phyloP scores from a whole-genome alignment of 2,113 vertebrate genomes.

The Eulemur rufifrons region DNA sequence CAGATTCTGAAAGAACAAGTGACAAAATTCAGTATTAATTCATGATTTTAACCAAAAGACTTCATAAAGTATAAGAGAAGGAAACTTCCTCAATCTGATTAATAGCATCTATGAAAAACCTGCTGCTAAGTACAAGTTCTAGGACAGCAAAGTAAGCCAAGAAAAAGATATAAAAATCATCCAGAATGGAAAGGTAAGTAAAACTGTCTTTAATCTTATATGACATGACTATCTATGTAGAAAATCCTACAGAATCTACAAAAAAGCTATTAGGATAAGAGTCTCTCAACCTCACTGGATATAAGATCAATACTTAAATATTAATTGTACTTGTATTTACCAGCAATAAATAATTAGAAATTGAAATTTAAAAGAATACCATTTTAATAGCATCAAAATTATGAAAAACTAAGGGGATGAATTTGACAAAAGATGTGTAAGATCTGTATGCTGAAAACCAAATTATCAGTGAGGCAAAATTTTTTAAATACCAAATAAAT shows the following conservation, averaged over 20 bases:
- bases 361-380: background rate
- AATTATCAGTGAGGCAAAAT: background rate
- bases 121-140: background rate
- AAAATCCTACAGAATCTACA: background rate
- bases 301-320: background rate
- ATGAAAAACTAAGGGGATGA: background rate
- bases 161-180: background rate
- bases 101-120: background rate
- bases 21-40: background rate
- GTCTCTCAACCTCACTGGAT: background rate
- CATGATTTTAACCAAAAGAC: background rate
- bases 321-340: background rate
- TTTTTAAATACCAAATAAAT: background rate
- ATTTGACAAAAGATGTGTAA: background rate
- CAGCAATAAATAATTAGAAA: background rate
- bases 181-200: background rate
- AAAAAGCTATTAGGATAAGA: background rate
- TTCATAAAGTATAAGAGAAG: background rate
- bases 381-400: constrained; percentile 13
- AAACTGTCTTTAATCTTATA: background rate
- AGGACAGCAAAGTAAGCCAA: background rate
- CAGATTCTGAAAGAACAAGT: background rate
- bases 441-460: background rate
- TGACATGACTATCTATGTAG: background rate
- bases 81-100: background rate